phyloP scores from a whole-genome alignment of 2,113 vertebrate genomes.

The Neofelis nebulosa region DNA sequence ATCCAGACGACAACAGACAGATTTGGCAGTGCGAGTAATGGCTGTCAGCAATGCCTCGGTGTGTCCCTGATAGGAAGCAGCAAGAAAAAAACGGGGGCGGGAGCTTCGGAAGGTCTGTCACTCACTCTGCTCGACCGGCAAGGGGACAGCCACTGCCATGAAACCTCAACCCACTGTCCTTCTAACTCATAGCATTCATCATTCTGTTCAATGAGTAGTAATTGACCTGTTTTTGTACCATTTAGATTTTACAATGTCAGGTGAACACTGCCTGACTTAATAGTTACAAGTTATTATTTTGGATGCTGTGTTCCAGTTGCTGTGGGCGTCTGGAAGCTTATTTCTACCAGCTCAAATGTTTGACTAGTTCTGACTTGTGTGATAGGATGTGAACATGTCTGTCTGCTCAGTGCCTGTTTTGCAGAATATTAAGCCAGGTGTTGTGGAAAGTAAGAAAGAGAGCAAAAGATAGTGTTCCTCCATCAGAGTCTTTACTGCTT shows the following conservation, averaged over 20 bases:
- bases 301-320: background rate
- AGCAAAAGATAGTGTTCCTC: background rate
- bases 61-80: background rate
- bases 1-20: background rate
- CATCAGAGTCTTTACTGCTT: background rate
- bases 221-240: background rate
- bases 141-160: background rate
- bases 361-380: background rate
- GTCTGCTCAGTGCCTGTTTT: background rate
- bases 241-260: background rate
- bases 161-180: background rate
- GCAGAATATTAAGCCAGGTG: background rate
- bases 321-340: background rate
- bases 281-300: background rate
- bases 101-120: background rate
- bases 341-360: background rate
- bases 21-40: background rate
- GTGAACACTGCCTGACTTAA: background rate
- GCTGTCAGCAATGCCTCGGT: background rate
- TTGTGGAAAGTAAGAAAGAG: background rate
- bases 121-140: background rate
- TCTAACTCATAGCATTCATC: background rate
- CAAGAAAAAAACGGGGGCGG: background rate
- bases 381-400: background rate
- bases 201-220: background rate